Conservation (phyloP, 2,888 invertebrate species). For the Crematogaster levior region DNA sequence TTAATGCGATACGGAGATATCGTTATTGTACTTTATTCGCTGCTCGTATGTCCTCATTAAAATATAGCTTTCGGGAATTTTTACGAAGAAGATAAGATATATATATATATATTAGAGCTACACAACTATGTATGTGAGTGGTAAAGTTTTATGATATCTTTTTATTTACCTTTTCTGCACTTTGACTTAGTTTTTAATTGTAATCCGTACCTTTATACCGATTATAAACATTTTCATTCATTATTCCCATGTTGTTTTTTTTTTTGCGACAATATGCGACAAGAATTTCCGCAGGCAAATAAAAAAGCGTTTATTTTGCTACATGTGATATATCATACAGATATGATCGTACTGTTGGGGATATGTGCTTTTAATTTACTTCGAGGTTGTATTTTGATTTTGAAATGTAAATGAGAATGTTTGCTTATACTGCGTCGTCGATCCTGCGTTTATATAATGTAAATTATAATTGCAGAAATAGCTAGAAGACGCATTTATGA, state of each 20-base stretch:
- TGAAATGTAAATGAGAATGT: conserved; percentile 16
- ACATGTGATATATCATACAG: not conserved
- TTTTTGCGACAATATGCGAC: not conserved
- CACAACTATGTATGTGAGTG: not conserved
- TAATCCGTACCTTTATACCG: not conserved
- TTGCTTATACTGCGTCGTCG: not conserved
- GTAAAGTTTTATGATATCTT: conserved; percentile 1
- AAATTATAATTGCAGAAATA: conserved; percentile 11
- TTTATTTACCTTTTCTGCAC: not conserved
- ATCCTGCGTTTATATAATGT: conserved; percentile 9
- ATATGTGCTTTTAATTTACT: conserved; percentile 7
- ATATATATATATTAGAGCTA: not conserved
- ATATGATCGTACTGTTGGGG: not conserved
- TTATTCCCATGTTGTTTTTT: not conserved
- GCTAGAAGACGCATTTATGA: not conserved
- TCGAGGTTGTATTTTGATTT: not conserved
- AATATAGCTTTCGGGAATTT: not conserved
- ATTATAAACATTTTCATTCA: conserved; percentile 1
- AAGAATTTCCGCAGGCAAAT: not conserved
- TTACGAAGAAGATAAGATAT: not conserved
- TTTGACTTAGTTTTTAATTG: not conserved
- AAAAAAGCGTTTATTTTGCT: not conserved
- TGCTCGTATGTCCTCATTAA: not conserved
- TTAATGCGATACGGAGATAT: not conserved
- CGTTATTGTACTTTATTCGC: not conserved